Evolutionary conservation across 2,113 vertebrate genomes (phyloP).

Genomic region (Melozone crissalis): DNA sequence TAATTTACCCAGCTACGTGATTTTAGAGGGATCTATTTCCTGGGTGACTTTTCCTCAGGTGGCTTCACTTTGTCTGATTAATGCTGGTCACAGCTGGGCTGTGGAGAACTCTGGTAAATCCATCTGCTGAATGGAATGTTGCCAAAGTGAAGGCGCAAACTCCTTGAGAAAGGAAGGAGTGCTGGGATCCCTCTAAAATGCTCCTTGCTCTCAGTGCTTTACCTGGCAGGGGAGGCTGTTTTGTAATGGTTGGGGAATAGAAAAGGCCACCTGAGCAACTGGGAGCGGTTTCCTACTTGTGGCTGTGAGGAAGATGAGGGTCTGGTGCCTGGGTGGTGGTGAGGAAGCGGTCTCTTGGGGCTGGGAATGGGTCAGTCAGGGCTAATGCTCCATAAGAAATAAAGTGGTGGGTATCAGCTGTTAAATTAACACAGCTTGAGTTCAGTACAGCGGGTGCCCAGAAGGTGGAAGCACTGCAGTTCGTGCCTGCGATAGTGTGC

Average conservation of each 20-base stretch:
- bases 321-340: background rate
- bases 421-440: background rate
- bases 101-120: background rate
- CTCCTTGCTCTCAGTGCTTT: fast-evolving
- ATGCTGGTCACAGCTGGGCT: background rate
- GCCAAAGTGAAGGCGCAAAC: background rate
- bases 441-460: background rate
- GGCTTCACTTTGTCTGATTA: background rate
- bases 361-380: too few species aligned
- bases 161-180: background rate
- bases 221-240: background rate
- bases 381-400: fast-evolving
- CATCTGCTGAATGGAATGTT: background rate
- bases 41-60: background rate
- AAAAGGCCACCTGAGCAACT: background rate
- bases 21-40: background rate
- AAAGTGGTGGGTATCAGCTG: background rate
- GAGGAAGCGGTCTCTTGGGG: background rate
- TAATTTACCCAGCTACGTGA: background rate
- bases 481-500: background rate
- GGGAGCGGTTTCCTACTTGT: background rate
- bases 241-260: background rate
- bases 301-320: background rate
- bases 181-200: background rate
- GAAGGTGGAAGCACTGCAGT: constrained; percentile 54